Conservation (phyloP, 2,797 vertebrate species). For the Arnoldichthys spilopterus region DNA sequence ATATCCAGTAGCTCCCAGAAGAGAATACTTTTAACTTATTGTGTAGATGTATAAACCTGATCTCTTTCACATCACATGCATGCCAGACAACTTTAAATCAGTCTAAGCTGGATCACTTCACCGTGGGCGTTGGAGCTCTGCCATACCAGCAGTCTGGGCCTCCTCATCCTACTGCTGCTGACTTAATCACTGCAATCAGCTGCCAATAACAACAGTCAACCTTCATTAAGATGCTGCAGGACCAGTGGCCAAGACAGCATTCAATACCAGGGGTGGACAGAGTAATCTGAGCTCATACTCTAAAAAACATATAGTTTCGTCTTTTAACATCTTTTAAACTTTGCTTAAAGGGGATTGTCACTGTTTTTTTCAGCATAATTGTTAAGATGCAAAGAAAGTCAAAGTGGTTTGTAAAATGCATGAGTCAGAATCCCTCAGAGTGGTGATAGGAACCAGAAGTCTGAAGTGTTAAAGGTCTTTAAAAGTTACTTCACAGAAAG, state of each 20-base stretch:
- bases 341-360: no score
- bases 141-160: constrained; percentile 37
- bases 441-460: no score
- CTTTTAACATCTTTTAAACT: no score
- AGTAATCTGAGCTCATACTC: neutral
- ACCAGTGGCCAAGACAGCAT: neutral
- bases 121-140: constrained; percentile 41
- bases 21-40: neutral
- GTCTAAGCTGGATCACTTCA: constrained; percentile 44
- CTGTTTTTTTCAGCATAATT: no score
- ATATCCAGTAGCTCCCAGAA: neutral
- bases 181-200: constrained; percentile 46
- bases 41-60: neutral
- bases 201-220: constrained; percentile 53
- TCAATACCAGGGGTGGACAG: neutral
- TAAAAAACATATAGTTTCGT: neutral
- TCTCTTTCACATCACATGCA: constrained; percentile 4
- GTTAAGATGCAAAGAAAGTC: no score
- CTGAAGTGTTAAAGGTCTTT: no score
- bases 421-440: no score
- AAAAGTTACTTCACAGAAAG: no score
- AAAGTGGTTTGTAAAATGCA: no score
- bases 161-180: constrained; percentile 44
- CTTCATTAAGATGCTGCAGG: constrained; percentile 17
- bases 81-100: constrained; percentile 25